Evolutionary conservation across 2,888 invertebrate species (phyloP), one percentile per base, ranked within the genome.

Genomic region (Agrochola macilenta): DNA sequence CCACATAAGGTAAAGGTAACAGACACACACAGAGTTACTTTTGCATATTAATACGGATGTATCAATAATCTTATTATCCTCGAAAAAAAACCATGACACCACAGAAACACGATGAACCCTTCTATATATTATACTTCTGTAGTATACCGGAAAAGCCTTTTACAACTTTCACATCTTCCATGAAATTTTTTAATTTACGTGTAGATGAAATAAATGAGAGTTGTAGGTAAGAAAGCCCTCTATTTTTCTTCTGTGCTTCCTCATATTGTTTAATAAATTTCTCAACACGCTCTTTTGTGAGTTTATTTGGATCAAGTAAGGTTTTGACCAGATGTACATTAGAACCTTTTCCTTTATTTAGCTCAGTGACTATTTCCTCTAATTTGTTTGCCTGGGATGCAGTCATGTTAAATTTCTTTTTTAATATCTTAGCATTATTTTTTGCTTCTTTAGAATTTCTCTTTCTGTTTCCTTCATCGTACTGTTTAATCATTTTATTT

Each of bases 401-500:
- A 43, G 68, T 70, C 70, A 88, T 49, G 2, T 77, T 54, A 54
- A 79, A 83, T 60, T 74, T 88, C 17, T 82, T 78, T 71, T 79
- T 83, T 52, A 83, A n/a, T 74, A 17, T 14, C 8, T 79, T 46
- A 54, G 65, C 73, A 74, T 71, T 85, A 23, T 81, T 72, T 69
- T 68, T 49, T 78, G 69, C 35, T 46, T 77, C 57, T 66, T 76
- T 46, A 52, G 81, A 43, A 77, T 86, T 49, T 26, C 76, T 85
- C 54, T 82, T 76, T 64, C 78, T 89, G 52, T 83, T 82, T 26
- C 74, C 69, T n/a, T 69, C 54, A 30, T 88, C 87, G 63, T 90
- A 92, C 9, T 90, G 81, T 30, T 77, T 63, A 63, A 92, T 76
- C 71, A 92, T 88, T 49, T 74, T 74, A 69, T 87, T 79, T 14